phyloP scores from a whole-genome alignment of 2,113 vertebrate species.

The Myotis davidii region DNA sequence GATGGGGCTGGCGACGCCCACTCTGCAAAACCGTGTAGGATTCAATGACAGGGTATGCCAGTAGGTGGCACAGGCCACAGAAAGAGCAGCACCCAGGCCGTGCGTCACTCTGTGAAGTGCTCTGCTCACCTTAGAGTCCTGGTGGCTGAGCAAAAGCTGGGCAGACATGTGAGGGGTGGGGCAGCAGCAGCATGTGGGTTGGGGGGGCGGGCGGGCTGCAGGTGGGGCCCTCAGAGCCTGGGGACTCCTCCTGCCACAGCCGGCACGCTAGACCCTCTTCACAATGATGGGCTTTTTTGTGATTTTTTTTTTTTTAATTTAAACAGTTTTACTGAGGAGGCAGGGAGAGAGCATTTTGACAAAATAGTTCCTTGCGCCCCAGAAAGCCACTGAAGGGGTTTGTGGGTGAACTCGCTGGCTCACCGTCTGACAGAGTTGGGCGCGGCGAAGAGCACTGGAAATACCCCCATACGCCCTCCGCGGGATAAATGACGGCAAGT shows the following conservation, averaged over 20 bases:
- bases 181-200: too few species aligned
- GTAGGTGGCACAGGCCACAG: neutral
- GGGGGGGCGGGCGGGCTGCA: neutral
- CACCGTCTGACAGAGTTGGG: neutral
- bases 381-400: neutral
- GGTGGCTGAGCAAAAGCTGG: neutral
- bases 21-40: neutral
- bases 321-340: neutral
- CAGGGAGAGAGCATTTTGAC: neutral
- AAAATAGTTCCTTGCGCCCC: neutral
- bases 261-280: neutral
- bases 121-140: neutral
- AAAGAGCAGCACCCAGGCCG: accelerated
- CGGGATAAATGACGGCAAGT: neutral
- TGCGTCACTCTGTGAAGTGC: accelerated
- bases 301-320: neutral
- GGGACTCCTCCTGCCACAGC: neutral
- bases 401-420: neutral
- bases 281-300: neutral
- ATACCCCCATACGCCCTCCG: accelerated
- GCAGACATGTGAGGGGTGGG: accelerated
- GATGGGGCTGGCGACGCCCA: neutral
- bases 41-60: neutral
- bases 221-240: neutral
- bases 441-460: accelerated